phyloP scores from a whole-genome alignment of 1,140 invertebrate species.

The Heliconius nattereri region DNA sequence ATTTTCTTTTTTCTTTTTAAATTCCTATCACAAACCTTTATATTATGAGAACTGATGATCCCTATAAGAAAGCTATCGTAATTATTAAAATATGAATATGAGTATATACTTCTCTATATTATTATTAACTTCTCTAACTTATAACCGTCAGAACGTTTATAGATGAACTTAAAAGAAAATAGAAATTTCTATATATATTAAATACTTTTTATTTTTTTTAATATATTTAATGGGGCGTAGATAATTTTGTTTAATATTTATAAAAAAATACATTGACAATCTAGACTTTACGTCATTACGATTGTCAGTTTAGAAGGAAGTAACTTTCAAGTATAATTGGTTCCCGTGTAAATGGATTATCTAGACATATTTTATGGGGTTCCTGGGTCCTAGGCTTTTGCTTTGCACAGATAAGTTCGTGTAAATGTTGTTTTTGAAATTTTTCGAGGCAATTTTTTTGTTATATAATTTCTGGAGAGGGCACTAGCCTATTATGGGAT shows the following conservation, averaged over 20 bases:
- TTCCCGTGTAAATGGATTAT: background rate
- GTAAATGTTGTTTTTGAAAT: no score
- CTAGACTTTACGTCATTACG: background rate
- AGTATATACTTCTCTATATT: slow-evolving; percentile 3
- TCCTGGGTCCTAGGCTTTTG: no score
- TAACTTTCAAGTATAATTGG: background rate
- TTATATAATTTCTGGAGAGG: no score
- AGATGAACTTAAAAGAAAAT: slow-evolving; percentile 2
- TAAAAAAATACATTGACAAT: background rate
- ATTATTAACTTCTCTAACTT: no score
- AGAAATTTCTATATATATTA: background rate
- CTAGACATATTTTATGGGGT: background rate
- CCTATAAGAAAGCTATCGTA: background rate
- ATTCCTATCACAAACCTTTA: slow-evolving; percentile 9
- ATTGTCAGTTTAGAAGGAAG: background rate
- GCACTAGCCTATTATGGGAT: no score
- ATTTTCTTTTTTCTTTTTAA: background rate
- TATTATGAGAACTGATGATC: background rate
- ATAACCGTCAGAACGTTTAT: slow-evolving; percentile 4
- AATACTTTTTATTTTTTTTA: no score
- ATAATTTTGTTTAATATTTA: background rate
- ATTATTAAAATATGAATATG: background rate
- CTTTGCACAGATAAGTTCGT: no score
- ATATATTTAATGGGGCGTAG: background rate
- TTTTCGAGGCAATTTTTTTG: no score